Percentiles rank a stretch among this genome's conserved stretches.
phyloP scores from a whole-genome alignment of 2,888 invertebrate genomes.

The Venustoraphidia nigricollis region DNA sequence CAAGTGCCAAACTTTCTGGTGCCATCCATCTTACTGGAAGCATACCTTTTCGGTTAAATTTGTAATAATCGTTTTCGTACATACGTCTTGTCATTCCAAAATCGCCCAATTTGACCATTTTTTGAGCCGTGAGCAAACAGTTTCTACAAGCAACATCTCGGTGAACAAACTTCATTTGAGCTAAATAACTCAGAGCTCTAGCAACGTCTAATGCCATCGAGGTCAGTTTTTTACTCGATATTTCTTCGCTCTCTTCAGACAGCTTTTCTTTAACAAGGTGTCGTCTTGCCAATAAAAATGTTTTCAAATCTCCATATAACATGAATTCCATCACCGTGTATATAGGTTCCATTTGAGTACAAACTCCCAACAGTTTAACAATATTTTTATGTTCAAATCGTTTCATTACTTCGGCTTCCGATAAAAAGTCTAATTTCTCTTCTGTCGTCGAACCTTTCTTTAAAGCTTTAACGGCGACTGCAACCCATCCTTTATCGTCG shows the following conservation, averaged over 20 bases:
- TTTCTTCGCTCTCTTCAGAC: conserved; percentile 55
- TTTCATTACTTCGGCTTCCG: conserved; percentile 91
- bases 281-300: conserved; percentile 69
- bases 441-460: conserved; percentile 70
- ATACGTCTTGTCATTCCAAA: conserved; percentile 87
- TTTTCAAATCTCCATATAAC: conserved; percentile 85
- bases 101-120: conserved; percentile 67
- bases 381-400: conserved; percentile 82
- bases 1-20: conserved; percentile 69
- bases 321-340: conserved; percentile 90
- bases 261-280: conserved; percentile 55
- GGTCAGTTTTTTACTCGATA: conserved; percentile 64
- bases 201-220: conserved; percentile 80
- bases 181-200: conserved; percentile 69
- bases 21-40: conserved; percentile 89
- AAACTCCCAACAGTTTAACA: conserved; percentile 69
- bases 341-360: conserved; percentile 73
- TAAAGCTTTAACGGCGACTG: conserved; percentile 79
- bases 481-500: conserved; percentile 55
- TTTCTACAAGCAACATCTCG: conserved; percentile 69
- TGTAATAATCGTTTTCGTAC: conserved; percentile 79
- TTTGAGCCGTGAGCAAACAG: conserved; percentile 50
- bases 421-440: conserved; percentile 79
- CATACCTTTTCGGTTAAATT: conserved; percentile 75
- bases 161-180: conserved; percentile 74